phyloP scores from a whole-genome alignment of 1,140 invertebrate species.

The Heliconius nattereri region DNA sequence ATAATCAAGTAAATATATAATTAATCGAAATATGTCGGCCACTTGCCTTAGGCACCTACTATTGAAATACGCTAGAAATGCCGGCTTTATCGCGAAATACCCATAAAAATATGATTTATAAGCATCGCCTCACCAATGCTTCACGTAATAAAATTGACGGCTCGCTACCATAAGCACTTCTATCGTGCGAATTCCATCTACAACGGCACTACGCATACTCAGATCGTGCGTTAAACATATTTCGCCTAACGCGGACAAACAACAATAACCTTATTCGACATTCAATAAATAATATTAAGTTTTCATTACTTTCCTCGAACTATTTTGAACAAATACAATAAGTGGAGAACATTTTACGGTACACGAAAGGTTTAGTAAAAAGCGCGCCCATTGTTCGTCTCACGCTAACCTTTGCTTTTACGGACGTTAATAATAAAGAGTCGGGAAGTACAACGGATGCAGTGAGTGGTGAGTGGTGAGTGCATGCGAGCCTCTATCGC shows the following conservation, averaged over 20 bases:
- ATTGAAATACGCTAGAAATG: constrained; percentile 46
- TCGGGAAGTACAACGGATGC: constrained; percentile 68
- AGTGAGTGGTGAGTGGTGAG: constrained; percentile 38
- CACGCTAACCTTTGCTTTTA: constrained; percentile 52
- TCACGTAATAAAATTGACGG: constrained; percentile 55
- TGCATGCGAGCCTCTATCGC: constrained; percentile 60
- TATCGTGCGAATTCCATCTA: constrained; percentile 50
- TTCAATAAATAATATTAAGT: not conserved
- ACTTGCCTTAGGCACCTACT: not conserved
- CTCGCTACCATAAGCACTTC: constrained; percentile 46
- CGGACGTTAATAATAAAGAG: constrained; percentile 63
- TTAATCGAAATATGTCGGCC: not conserved
- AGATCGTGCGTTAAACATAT: not conserved
- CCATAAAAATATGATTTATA: constrained; percentile 72
- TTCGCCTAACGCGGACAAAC: not conserved
- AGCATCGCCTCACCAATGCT: constrained; percentile 56
- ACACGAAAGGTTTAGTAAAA: constrained; percentile 33
- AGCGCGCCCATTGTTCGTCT: constrained; percentile 50
- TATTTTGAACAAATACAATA: constrained; percentile 5
- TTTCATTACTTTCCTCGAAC: not conserved
- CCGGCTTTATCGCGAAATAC: constrained; percentile 62
- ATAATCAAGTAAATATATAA: not conserved
- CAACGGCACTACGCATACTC: constrained; percentile 8
- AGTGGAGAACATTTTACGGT: constrained; percentile 20
- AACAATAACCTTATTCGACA: not conserved